Evolutionary conservation across 92 coral and sea anemone species (phyloP), one percentile per base, ranked within the genome.

Genomic region (Montipora capitata): DNA sequence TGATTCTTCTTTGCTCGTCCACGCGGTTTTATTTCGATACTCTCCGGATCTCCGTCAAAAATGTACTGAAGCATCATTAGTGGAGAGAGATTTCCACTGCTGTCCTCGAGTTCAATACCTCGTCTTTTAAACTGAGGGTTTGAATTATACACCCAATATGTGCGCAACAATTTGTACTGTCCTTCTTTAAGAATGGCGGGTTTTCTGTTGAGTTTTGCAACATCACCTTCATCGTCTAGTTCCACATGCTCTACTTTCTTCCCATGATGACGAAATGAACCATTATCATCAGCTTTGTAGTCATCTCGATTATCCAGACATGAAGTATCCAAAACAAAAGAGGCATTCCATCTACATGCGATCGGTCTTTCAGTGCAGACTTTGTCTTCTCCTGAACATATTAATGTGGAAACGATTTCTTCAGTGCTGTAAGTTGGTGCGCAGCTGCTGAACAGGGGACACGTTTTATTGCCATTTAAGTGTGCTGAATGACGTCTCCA

Each of bases 171-270:
- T 54, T 65, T 81, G 77, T 66, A 81, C 3, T 81, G 67, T 40
- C 67, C 67, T 38, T 58, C 70, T 66, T 45, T 67, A n/a, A 48
- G 63, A 40, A 42, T 72, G 56, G 85, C 67, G 75, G 3, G 93
- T 41, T 78, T 79, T 40, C 40, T 41, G 27, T 27, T 67, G 5
- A 80, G 20, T 10, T 41, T 10, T 39, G 42, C 43, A 43, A 90
- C 82, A 10, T 90, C 90, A 13, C 93, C 93, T 76, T 90, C 86
- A 79, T 90, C 93, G 79, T 69, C 40, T n/a, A 90, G 20, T 76
- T 82, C 84, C 51, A 88, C 20, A 59, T 10, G 58, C 59, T 88
- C 92, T 27, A 61, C 61, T 54, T 85, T 90, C 66, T 65, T 90
- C 20, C 93, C 90, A 48, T 90, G 63, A 64, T 85, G 81, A 27